Evolutionary conservation across 2,888 invertebrate species (phyloP), one percentile per base, ranked within the genome.

Genomic region (Folsomia candida): DNA sequence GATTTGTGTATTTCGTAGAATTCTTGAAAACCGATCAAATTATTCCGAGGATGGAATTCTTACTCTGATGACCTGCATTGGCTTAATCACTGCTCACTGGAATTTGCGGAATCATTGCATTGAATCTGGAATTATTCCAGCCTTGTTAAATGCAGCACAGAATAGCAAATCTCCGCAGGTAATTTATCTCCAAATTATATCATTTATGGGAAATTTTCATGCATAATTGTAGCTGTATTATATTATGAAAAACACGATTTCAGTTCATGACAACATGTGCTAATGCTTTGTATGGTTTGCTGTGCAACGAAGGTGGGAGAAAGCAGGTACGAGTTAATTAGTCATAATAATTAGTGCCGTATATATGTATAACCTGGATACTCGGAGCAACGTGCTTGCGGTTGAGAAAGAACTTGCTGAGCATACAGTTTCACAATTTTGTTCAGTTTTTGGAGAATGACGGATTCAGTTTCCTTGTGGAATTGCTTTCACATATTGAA

Each of bases 401-500:
- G n/a, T n/a, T n/a, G n/a, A n/a, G n/a, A n/a, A n/a, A n/a, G n/a
- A n/a, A n/a, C n/a, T n/a, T n/a, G n/a, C n/a, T n/a, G n/a, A n/a
- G n/a, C n/a, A n/a, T n/a, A n/a, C n/a, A n/a, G n/a, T n/a, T n/a
- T n/a, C n/a, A n/a, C n/a, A n/a, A n/a, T n/a, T n/a, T n/a, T n/a
- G n/a, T n/a, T n/a, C n/a, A 73, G 29, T 77, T 79, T 61, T 51
- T 72, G 20, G 60, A 67, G 14, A 28, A 70, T 4, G 62, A 73
- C 51, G 79, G 77, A 59, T 60, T 63, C n/a, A 57, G 72, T 37
- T 6, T 67, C 25, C 22, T 77, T 9, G 20, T 71, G 22, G 59
- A 75, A 51, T 25, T 76, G 27, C 54, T 77, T 28, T 26, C 22
- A 1, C 73, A 76, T 69, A 51, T 67, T 22, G 79, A 79, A 47